Evolutionary conservation across 2,113 vertebrate genomes (phyloP).

Genomic region (Myocastor coypus): DNA sequence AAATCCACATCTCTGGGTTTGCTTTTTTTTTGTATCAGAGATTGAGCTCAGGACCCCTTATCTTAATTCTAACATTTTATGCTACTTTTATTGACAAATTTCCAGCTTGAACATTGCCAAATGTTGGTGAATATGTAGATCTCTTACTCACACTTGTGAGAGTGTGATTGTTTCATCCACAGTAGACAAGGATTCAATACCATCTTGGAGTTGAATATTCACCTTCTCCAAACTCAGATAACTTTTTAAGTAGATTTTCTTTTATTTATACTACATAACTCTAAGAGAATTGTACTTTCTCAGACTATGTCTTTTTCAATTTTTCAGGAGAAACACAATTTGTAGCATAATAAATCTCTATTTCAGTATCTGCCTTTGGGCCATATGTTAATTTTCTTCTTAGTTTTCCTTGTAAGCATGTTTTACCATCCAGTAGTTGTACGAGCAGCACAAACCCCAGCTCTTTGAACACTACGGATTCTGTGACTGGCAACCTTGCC

Average conservation of each 20-base stretch:
- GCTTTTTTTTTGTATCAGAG: too few species aligned
- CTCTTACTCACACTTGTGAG: background rate
- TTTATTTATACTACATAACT: background rate
- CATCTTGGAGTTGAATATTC: background rate
- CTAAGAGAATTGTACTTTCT: background rate
- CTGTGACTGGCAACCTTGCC: background rate
- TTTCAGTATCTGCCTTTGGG: background rate
- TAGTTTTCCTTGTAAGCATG: constrained; percentile 3
- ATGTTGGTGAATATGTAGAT: background rate
- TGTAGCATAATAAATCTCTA: background rate
- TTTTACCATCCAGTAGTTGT: background rate
- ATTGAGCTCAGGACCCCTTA: background rate
- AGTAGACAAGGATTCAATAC: constrained; percentile 11
- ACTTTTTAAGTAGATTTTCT: background rate
- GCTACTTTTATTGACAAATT: constrained; percentile 22
- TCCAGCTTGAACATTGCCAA: background rate
- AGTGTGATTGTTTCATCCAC: background rate
- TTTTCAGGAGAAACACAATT: constrained; percentile 19
- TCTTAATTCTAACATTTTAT: constrained; percentile 35
- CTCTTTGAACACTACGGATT: background rate
- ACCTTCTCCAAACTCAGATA: background rate
- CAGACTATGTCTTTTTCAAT: background rate
- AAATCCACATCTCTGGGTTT: too few species aligned
- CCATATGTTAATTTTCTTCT: background rate
- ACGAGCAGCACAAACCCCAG: background rate